These are phyloP conservation scores for Lerema accius DNA, from an alignment of 1,140 invertebrate genomes.

Conservation along the genomic window DNA sequence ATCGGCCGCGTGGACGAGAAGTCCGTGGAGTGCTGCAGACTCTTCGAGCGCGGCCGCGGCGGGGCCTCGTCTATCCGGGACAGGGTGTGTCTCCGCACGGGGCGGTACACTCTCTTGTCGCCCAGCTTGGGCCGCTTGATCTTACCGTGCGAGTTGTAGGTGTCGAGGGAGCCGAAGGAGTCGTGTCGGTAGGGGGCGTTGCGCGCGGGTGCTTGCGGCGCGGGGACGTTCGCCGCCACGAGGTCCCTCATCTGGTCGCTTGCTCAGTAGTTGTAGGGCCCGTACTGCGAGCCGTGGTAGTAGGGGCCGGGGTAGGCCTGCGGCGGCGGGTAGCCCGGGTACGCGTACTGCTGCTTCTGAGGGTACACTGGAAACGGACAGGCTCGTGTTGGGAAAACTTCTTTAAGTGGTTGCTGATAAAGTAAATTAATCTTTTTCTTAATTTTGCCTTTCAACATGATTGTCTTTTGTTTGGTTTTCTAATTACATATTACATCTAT, in stretches of 20 bases:
- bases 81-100: slow-evolving; percentile 64
- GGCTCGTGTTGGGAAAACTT: slow-evolving; percentile 23
- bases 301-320: slow-evolving; percentile 93
- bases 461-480: too few relatives aligned
- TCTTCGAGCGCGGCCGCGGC: slow-evolving; percentile 58
- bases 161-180: slow-evolving; percentile 51
- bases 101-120: slow-evolving; percentile 66
- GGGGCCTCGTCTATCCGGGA: slow-evolving; percentile 77
- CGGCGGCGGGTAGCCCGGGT: slow-evolving; percentile 90
- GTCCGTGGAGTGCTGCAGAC: slow-evolving; percentile 63
- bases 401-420: too few relatives aligned
- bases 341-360: slow-evolving; percentile 96
- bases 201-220: slow-evolving; percentile 73
- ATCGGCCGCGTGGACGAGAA: slow-evolving; percentile 65
- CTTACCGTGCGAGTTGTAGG: slow-evolving; percentile 69
- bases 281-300: slow-evolving; percentile 95
- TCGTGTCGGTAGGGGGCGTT: slow-evolving; percentile 52
- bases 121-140: slow-evolving; percentile 61
- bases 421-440: too few relatives aligned
- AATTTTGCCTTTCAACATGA: too few relatives aligned
- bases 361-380: slow-evolving; percentile 89
- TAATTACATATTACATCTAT: too few relatives aligned
- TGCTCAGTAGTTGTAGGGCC: slow-evolving; percentile 94
- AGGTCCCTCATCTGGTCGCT: slow-evolving; percentile 77
- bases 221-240: slow-evolving; percentile 68